Evolutionary conservation across 2,888 invertebrate species (phyloP).

Genomic region (Harmothoe impar): DNA sequence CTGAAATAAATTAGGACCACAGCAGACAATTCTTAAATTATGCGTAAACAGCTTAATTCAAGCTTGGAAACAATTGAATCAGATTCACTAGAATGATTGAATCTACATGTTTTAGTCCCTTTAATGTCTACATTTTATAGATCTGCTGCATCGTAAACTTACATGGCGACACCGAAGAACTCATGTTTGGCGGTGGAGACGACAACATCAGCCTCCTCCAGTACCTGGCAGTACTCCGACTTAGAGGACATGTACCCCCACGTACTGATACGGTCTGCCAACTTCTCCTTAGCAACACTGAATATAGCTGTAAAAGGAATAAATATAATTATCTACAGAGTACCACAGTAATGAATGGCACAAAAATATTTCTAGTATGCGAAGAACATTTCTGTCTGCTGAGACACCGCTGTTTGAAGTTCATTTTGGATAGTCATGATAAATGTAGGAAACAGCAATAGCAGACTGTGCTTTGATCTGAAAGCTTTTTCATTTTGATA

Average conservation of each 20-base stretch:
- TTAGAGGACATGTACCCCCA: constrained; percentile 87
- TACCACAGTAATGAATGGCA: not conserved
- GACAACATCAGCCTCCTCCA: constrained; percentile 87
- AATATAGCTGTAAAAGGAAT: constrained; percentile 84
- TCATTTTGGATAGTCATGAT: too few species aligned
- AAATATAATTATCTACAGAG: constrained; percentile 1
- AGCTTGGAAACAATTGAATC: too few species aligned
- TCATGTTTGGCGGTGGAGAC: constrained; percentile 90
- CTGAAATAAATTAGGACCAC: too few species aligned
- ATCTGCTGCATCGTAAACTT: constrained; percentile 73
- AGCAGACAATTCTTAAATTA: too few species aligned
- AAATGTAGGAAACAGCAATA: too few species aligned
- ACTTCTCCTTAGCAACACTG: constrained; percentile 84
- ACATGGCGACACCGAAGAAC: constrained; percentile 91
- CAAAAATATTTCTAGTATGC: not conserved
- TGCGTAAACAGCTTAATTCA: too few species aligned
- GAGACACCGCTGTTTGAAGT: too few species aligned
- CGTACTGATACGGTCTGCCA: constrained; percentile 84
- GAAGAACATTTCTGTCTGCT: not conserved
- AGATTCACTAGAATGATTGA: too few species aligned
- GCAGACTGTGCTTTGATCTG: too few species aligned
- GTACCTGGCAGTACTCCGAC: constrained; percentile 86
- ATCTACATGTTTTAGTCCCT: too few species aligned
- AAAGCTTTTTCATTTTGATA: too few species aligned
- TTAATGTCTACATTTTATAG: too few species aligned